Conservation (phyloP, 2,888 invertebrate species). For the Orchesella flavescens region DNA sequence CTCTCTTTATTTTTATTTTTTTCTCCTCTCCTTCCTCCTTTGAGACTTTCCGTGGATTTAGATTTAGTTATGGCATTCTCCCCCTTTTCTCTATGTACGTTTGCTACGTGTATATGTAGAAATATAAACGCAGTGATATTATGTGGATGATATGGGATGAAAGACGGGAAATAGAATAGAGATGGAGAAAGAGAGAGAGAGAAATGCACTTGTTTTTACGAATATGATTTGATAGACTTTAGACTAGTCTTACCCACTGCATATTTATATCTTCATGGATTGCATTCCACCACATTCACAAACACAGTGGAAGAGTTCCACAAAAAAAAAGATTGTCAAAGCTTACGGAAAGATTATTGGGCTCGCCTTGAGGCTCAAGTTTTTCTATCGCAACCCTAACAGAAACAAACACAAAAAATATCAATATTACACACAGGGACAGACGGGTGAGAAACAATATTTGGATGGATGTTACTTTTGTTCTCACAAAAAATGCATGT, state of each 20-base stretch:
- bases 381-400: no score
- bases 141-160: not conserved
- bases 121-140: not conserved
- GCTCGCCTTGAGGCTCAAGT: conserved; percentile 1
- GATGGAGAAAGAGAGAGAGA: not conserved
- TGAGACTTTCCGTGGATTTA: conserved; percentile 38
- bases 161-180: conserved; percentile 1
- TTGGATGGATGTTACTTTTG: not conserved
- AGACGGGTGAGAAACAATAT: conserved; percentile 4
- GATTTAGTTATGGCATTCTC: conserved; percentile 25
- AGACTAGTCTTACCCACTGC: not conserved
- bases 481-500: no score
- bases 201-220: conserved; percentile 14
- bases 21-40: conserved; percentile 26
- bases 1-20: not conserved
- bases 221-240: conserved; percentile 14
- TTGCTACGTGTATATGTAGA: not conserved
- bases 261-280: no score
- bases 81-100: not conserved
- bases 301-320: not conserved
- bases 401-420: no score
- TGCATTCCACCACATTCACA: not conserved
- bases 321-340: conserved; percentile 1
- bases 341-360: not conserved
- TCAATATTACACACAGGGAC: no score